Conservation (phyloP, 2,113 vertebrate genomes). For the Arizona elegans region DNA sequence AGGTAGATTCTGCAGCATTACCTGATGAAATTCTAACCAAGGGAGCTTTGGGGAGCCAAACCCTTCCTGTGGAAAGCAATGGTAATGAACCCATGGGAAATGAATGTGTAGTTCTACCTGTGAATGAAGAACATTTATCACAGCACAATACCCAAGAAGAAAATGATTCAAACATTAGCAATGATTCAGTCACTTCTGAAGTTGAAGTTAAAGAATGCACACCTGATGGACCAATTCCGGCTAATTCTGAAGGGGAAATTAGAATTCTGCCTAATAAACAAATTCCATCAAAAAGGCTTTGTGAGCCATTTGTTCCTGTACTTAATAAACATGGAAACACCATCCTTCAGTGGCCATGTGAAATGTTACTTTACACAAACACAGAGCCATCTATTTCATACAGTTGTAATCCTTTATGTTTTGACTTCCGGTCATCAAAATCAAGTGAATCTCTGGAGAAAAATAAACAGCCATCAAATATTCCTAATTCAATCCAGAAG, state of each 20-base stretch:
- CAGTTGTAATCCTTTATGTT: conserved; percentile 86
- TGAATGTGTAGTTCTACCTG: not conserved
- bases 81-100: not conserved
- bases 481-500: conserved; percentile 56
- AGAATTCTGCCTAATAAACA: conserved; percentile 33
- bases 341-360: conserved; percentile 86
- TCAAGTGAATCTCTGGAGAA: conserved; percentile 59
- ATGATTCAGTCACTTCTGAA: conserved; percentile 17
- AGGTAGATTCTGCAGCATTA: not conserved
- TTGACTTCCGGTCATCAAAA: conserved; percentile 81
- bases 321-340: conserved; percentile 77
- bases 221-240: conserved; percentile 6
- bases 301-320: conserved; percentile 79
- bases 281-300: conserved; percentile 51
- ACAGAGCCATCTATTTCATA: conserved; percentile 81
- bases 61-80: not conserved
- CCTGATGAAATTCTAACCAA: not conserved
- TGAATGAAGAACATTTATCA: conserved; percentile 21
- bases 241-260: conserved; percentile 19
- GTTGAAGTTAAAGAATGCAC: conserved; percentile 36
- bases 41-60: conserved; percentile 8
- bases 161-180: not conserved
- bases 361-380: conserved; percentile 82
- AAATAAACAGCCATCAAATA: conserved; percentile 45
- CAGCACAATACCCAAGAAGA: conserved; percentile 24